phyloP scores from a whole-genome alignment of 1,140 invertebrate genomes.

The Archegozetes longisetosus region DNA sequence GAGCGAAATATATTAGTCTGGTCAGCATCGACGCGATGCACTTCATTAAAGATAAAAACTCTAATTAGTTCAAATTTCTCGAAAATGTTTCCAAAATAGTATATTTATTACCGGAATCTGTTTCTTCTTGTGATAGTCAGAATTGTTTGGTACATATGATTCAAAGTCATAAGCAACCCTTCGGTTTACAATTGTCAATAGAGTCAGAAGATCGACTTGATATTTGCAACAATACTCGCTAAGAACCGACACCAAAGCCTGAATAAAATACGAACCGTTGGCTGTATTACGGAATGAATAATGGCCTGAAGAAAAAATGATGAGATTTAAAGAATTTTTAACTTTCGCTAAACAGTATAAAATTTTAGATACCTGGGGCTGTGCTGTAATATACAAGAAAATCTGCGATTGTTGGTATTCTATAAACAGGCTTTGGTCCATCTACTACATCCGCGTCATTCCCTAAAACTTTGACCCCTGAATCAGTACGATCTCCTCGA shows the following conservation, averaged over 20 bases:
- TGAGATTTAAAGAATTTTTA: not conserved
- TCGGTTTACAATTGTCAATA: slow-evolving; percentile 72
- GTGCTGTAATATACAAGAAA: slow-evolving; percentile 87
- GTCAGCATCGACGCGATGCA: slow-evolving; percentile 85
- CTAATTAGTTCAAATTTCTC: too few relatives aligned
- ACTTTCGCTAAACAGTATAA: not conserved
- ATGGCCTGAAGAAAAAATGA: slow-evolving; percentile 44
- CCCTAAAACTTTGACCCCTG: slow-evolving; percentile 29
- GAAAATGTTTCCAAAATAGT: too few relatives aligned
- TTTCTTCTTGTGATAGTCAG: slow-evolving; percentile 75
- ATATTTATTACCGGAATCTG: slow-evolving; percentile 74
- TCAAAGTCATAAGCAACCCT: slow-evolving; percentile 34
- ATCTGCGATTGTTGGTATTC: slow-evolving; percentile 80
- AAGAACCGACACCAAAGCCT: slow-evolving; percentile 65
- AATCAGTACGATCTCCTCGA: slow-evolving; percentile 66
- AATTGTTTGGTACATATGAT: slow-evolving; percentile 31
- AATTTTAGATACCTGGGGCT: slow-evolving; percentile 30
- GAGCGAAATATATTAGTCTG: slow-evolving; percentile 41
- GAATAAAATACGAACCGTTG: slow-evolving; percentile 82
- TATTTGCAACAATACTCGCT: slow-evolving; percentile 41
- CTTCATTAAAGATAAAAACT: not conserved
- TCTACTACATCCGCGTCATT: slow-evolving; percentile 17
- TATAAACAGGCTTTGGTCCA: slow-evolving; percentile 35
- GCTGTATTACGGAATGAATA: slow-evolving; percentile 91
- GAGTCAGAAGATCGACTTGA: slow-evolving; percentile 58